Evolutionary conservation across 2,888 invertebrate species (phyloP), one percentile per base, ranked within the genome.

Genomic region (Acanthococcus lagerstroemiae): DNA sequence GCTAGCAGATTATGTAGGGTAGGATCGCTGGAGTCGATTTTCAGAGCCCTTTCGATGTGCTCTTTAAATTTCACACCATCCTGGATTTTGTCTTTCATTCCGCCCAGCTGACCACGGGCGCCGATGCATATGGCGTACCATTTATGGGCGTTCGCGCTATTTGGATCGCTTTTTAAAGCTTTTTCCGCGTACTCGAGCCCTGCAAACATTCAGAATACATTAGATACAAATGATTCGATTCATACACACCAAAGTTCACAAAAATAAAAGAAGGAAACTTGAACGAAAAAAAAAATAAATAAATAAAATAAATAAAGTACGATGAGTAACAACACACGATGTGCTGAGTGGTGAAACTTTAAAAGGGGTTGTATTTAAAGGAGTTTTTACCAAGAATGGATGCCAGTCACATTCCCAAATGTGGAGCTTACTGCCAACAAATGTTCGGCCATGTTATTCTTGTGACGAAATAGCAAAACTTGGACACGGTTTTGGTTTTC

Each of bases 91-190:
- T 85, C 84, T 72, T 82, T 82, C 2, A 79, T 78, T 0, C 82
- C 76, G 63, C 82, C 78, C 72, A 79, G 83, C 66, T 85, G 82
- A 27, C 81, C 80, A 58, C 83, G 76, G 55, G 80, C 77, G 17
- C 87, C 87, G 55, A 86, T 73, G 15, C 85, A 78, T 55, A 87
- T 83, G 2, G 87, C 87, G 74, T 79, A 83, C 87, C 87, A 88
- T 75, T 87, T 88, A 75, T 87, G 85, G 17, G 83, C 80, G 71
- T 84, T 81, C 0, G 81, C 77, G 71, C 80, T 77, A 21, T 77
- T 73, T 1, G 78, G 74, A 68, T 80, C 77, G 3, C 81, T 68
- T 55, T 78, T 73, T 24, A 87, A 73, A 21, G 84, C 81, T 67
- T 74, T 74, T 61, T 79, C 75, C 61, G 84, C 85, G 68, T 78